Percentiles rank a stretch among this genome's conserved stretches.
phyloP scores from a whole-genome alignment of 2,888 invertebrate species.

The Patella pellucida region DNA sequence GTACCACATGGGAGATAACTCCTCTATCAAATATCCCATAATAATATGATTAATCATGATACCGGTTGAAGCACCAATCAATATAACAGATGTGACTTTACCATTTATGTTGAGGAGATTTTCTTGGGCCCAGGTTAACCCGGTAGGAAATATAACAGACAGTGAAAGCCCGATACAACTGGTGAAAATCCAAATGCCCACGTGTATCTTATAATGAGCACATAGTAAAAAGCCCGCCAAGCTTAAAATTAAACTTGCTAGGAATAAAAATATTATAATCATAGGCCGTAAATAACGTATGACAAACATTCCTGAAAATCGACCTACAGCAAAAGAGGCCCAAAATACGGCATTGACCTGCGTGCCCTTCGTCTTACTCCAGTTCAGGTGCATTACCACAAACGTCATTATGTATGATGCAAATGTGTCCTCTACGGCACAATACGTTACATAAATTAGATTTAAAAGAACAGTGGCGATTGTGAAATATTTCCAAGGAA shows the following conservation, averaged over 20 bases:
- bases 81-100: constrained; percentile 65
- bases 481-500: constrained; percentile 34
- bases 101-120: constrained; percentile 67
- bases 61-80: constrained; percentile 67
- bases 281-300: constrained; percentile 62
- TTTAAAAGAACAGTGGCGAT: constrained; percentile 60
- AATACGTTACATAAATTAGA: constrained; percentile 66
- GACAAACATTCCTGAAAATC: constrained; percentile 67
- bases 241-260: constrained; percentile 30
- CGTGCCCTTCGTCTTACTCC: constrained; percentile 60
- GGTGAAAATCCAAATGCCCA: constrained; percentile 57
- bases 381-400: constrained; percentile 58
- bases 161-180: constrained; percentile 66
- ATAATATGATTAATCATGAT: constrained; percentile 66
- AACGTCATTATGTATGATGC: constrained; percentile 67
- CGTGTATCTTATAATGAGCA: constrained; percentile 38
- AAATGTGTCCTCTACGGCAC: constrained; percentile 69
- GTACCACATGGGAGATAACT: constrained; percentile 60
- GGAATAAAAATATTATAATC: constrained; percentile 47
- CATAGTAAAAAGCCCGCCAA: constrained; percentile 37
- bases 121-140: constrained; percentile 69
- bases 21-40: constrained; percentile 63
- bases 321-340: constrained; percentile 68
- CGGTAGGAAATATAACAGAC: constrained; percentile 70
- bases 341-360: constrained; percentile 69